Evolutionary conservation across 2,113 vertebrate species (phyloP), one percentile per base, ranked within the genome.

Genomic region (Mastomys coucha): DNA sequence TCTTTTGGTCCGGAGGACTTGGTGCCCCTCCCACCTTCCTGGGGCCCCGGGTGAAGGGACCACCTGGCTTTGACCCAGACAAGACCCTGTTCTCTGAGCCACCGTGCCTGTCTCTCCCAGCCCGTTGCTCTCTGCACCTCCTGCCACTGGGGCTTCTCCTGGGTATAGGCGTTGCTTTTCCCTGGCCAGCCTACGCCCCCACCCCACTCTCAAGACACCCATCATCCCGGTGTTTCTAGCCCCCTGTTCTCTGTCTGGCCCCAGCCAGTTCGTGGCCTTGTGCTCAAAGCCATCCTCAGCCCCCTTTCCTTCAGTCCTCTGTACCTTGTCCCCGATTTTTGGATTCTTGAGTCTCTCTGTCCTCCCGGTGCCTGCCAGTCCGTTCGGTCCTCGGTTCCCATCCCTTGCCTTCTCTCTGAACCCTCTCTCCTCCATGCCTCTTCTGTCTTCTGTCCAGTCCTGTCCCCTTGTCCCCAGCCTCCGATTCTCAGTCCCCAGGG

Each of bases 331-430:
- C 63, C 45, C 49, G 45, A 60, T 85, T 76, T 69, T 36, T 24
- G 89, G n/a, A 60, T 76, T 76, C 75, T 39, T 20, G 86, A 28
- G 31, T 53, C 78, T 82, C 63, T 88, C 92, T 56, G 58, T 60
- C 78, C 56, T 39, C 63, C 60, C 31, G 19, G 39, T 72, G 82
- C 82, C 51, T 53, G 51, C 51, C 58, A 58, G 80, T 31, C 88
- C 8, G 63, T 77, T 45, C 96, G 51, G 81, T 89, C 73, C 91
- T 93, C 93, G 26, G 33, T 51, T 89, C 81, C 76, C 82, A 49
- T 56, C 22, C 70, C 81, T 45, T 84, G 42, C 19, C 76, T 39
- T 75, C 69, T 49, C 22, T 69, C 63, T 45, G 69, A 39, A 12
- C 42, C 31, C 22, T 42, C 56, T 89, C 67, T 72, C 77, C 80